Evolutionary conservation across 2,797 vertebrate genomes (phyloP).

Genomic region (Arnoldichthys spilopterus): DNA sequence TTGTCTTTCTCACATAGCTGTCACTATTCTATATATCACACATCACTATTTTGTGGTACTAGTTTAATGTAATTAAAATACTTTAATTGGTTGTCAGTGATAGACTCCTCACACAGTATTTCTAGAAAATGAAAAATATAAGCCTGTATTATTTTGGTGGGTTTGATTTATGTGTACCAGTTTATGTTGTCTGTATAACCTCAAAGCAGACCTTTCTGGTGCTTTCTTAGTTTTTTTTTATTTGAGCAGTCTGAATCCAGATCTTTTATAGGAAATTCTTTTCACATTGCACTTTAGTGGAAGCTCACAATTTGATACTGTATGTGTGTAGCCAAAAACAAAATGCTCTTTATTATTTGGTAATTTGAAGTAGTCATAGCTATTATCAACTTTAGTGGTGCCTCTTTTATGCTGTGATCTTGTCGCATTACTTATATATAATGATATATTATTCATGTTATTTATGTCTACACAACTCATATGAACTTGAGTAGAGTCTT

Average conservation of each 20-base stretch:
- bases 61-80: no score
- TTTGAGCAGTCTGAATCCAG: neutral
- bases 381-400: neutral
- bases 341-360: conserved; percentile 11
- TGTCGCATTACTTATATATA: neutral
- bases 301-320: conserved; percentile 3
- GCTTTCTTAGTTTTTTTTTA: neutral
- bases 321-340: conserved; percentile 1
- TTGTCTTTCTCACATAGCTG: neutral
- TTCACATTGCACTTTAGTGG: conserved; percentile 23
- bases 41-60: no score
- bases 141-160: neutral
- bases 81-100: neutral
- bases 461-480: neutral
- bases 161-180: neutral
- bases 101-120: neutral
- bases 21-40: no score
- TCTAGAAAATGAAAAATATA: neutral
- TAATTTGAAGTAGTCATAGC: conserved; percentile 13
- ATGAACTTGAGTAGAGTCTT: neutral
- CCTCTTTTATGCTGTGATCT: neutral
- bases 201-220: neutral
- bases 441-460: neutral
- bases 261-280: conserved; percentile 10
- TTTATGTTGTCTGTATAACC: neutral